Evolutionary conservation across 23 tunicate genomes (phyloP), one percentile per base, ranked within the genome.

Genomic region (Halocynthia aurantium): DNA sequence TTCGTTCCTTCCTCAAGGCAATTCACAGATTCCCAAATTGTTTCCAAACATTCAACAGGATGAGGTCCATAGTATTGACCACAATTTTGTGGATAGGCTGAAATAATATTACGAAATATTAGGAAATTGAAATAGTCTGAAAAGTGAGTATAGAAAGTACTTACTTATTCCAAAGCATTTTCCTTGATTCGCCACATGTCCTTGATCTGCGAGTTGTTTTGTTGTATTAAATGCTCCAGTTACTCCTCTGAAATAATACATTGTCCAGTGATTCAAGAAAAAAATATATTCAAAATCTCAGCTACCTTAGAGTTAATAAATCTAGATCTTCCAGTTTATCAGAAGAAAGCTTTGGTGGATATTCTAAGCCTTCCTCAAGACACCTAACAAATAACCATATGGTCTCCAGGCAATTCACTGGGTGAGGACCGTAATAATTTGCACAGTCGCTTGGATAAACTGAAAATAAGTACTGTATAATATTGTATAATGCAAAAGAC

Each of bases 391-490:
- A 8, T 6, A 50, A 10, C 83, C 83, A 80, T 8, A 80, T 69
- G 11, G 63, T 51, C 7, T 19, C 10, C 72, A 80, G 56, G 22
- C 83, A 80, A 6, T 68, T 76, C 50, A 51, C 53, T 20, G 83
- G 20, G 31, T 80, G 83, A 5, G 76, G 83, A 8, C 83, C 83
- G 19, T 80, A 67, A 69, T 65, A 80, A 6, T 52, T 53, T 50
- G 15, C 7, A 52, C 78, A 80, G 64, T 67, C 51, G n/a, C 52
- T 54, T 20, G 7, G 79, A 52, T 6, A 20, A n/a, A 53, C 15
- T 55, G 69, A 64, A 64, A 57, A 10, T 67, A 11, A n/a, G 12
- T 18, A 50, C 21, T 63, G 11, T 8, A 74, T n/a, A n/a, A n/a
- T n/a, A n/a, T n/a, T n/a, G n/a, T n/a, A n/a, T n/a, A n/a, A 18